These are phyloP conservation scores for Lutjanus erythropterus DNA, from an alignment of 2,113 vertebrate genomes.

Conservation along the genomic window DNA sequence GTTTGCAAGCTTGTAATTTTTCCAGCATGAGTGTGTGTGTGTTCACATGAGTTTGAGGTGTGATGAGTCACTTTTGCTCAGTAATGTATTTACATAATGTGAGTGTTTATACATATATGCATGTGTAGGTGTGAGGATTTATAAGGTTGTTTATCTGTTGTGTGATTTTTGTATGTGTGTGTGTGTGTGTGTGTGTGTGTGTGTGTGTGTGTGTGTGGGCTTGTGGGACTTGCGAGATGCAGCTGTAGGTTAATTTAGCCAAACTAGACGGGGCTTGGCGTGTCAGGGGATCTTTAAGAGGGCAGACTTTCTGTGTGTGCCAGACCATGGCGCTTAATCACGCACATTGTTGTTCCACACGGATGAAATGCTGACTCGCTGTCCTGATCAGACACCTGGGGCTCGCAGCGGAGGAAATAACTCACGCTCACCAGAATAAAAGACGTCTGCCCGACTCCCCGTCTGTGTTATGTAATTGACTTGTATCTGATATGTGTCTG, in stretches of 20 bases:
- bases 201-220: conserved; percentile 22
- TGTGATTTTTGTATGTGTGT: background rate
- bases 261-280: conserved; percentile 55
- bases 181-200: conserved; percentile 26
- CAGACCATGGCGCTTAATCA: conserved; percentile 68
- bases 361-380: conserved; percentile 61
- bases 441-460: conserved; percentile 26
- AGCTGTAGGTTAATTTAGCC: conserved; percentile 46
- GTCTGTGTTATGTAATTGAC: conserved; percentile 51
- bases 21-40: conserved; percentile 9
- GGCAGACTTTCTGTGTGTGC: conserved; percentile 40
- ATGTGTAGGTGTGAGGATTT: background rate
- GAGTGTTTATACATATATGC: background rate
- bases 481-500: conserved; percentile 25
- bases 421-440: conserved; percentile 34
- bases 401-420: conserved; percentile 59
- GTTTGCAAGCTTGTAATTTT: conserved; percentile 46
- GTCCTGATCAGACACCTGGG: conserved; percentile 67
- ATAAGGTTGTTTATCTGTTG: conserved; percentile 36
- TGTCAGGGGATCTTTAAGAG: conserved; percentile 78
- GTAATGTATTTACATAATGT: conserved; percentile 1
- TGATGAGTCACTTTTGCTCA: conserved; percentile 35
- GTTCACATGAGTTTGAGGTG: no score
- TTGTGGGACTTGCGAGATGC: conserved; percentile 20
- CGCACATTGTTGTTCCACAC: conserved; percentile 43